Evolutionary conservation across 2,888 invertebrate species (phyloP).

Genomic region (Frankliniella fusca): DNA sequence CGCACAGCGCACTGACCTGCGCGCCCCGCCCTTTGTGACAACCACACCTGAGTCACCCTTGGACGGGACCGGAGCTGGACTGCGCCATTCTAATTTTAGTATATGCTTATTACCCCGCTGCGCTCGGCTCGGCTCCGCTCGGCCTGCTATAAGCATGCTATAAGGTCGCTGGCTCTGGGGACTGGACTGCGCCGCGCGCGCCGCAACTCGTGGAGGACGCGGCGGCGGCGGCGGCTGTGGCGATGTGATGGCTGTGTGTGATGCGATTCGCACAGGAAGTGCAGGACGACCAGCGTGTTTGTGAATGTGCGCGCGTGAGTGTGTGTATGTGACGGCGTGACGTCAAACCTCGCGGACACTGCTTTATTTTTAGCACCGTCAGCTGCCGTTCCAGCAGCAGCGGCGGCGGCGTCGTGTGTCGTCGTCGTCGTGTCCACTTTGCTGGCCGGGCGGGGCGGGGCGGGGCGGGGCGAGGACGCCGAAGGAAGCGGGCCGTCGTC

Average conservation of each 20-base stretch:
- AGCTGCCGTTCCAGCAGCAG: not conserved
- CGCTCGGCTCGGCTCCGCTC: not conserved
- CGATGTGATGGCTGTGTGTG: not conserved
- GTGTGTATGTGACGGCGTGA: not conserved
- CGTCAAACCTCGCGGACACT: not conserved
- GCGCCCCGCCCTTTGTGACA: not conserved
- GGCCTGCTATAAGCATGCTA: not conserved
- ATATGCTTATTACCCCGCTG: not conserved
- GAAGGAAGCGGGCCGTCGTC: not conserved
- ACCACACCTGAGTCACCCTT: not conserved
- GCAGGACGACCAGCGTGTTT: not conserved
- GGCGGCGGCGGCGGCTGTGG: not conserved
- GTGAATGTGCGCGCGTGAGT: not conserved
- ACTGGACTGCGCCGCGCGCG: not conserved
- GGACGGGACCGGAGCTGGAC: too few species aligned
- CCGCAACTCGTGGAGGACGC: too few species aligned
- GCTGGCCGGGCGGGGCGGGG: not conserved
- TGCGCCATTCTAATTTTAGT: too few species aligned
- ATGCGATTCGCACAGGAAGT: not conserved
- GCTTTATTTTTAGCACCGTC: not conserved
- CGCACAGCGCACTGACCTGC: not conserved
- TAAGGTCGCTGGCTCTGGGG: not conserved
- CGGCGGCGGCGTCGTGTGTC: not conserved
- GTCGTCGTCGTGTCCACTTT: not conserved
- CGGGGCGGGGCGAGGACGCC: not conserved